A percentile compares a stretch with the other conserved stretches of the same genome.
These are phyloP conservation scores for Oscheius sp. DNA, from an alignment of 2,888 invertebrate genomes.

Conservation along the genomic window DNA sequence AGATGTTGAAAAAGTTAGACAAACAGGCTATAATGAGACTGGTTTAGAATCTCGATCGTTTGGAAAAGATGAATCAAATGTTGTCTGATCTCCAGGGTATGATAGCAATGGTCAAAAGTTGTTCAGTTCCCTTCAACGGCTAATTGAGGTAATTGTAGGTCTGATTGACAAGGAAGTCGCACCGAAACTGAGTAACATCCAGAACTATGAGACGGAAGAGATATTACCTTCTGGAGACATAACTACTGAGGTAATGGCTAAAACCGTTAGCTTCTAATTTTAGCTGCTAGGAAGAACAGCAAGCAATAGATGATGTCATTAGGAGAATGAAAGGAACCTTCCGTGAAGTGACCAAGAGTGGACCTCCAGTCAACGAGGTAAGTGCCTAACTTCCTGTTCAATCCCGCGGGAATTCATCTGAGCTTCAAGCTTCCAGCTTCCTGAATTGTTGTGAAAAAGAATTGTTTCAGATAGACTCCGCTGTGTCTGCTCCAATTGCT, in stretches of 20 bases:
- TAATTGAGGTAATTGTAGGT: conserved; percentile 12
- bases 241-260: conserved; percentile 8
- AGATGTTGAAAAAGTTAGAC: conserved; percentile 2
- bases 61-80: conserved; percentile 25
- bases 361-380: conserved; percentile 19
- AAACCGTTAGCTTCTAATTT: background rate
- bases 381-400: background rate
- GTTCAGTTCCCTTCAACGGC: background rate
- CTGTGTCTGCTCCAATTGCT: conserved; percentile 5
- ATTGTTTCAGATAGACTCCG: conserved; percentile 16
- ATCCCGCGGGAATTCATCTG: too few relatives aligned
- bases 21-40: background rate
- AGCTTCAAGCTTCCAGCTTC: background rate
- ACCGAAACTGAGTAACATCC: background rate
- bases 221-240: conserved; percentile 16
- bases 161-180: conserved; percentile 19
- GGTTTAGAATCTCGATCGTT: background rate
- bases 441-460: background rate
- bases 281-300: conserved; percentile 19
- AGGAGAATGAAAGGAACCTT: conserved; percentile 34
- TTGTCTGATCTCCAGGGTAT: conserved; percentile 16
- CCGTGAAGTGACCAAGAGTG: conserved; percentile 32
- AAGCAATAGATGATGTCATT: conserved; percentile 28
- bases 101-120: conserved; percentile 24
- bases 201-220: conserved; percentile 23